Evolutionary conservation across 2,113 vertebrate species (phyloP), one percentile per base, ranked within the genome.

Genomic region (Equus quagga): DNA sequence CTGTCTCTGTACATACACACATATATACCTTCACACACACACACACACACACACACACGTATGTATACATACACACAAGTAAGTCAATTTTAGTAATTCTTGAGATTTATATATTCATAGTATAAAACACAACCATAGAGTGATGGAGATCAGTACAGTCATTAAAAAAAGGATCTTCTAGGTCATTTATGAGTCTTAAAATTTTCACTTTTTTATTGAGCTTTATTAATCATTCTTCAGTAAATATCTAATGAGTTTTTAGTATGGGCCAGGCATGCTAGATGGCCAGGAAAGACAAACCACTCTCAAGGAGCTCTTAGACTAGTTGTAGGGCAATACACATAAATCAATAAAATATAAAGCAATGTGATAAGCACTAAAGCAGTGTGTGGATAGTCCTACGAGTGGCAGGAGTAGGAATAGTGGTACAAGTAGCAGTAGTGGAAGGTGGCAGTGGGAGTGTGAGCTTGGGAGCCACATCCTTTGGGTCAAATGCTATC

Each of bases 171-270:
- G n/a, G 4, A 89, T 31, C 23, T 15, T 92, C 13, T 62, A n/a
- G 19, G n/a, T 46, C 31, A 70, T 97, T 86, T 89, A 92, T 92
- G 92, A 87, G 62, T 92, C 26, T 41, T 72, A 60, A 58, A 79
- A 60, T 81, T 49, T 60, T 65, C 51, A 2, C 21, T 31, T 90
- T 17, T 70, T 86, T 94, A 75, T 46, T 92, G 51, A 11, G 8
- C 33, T 75, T 69, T 46, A 56, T 70, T 75, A 96, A 76, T 92
- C 51, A 58, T 65, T 73, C 31, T 64, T 86, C 28, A 36, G 36
- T 23, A 96, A 85, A 83, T 70, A 67, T 67, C 69, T 83, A 91
- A 65, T 91, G 36, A 72, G 82, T 17, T 21, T 67, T 87, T 36
- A 72, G 21, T 75, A 44, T 28, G 62, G 17, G 5, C 36, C 36